phyloP scores from a whole-genome alignment of 2,113 vertebrate genomes.

The Actinemys pallida region DNA sequence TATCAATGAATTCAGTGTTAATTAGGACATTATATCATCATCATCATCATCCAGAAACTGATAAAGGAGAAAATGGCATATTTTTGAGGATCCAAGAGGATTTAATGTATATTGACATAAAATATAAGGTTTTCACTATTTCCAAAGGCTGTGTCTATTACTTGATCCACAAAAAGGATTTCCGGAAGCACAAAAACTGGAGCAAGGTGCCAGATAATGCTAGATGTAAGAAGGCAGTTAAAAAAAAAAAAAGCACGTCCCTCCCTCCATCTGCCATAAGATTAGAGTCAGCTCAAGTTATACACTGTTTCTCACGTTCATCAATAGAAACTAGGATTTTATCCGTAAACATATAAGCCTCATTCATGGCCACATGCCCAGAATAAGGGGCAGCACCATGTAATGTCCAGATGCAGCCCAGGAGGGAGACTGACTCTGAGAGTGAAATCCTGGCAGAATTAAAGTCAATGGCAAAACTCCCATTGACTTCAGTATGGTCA shows the following conservation, averaged over 20 bases:
- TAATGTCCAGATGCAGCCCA: neutral
- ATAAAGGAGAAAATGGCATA: neutral
- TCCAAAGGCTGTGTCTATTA: neutral
- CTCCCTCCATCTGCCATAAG: conserved; percentile 3
- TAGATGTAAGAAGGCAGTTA: conserved; percentile 10
- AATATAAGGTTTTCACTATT: neutral
- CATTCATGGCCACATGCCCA: conserved; percentile 56
- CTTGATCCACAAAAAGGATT: conserved; percentile 1
- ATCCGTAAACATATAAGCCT: conserved; percentile 47
- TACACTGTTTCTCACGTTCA: conserved; percentile 42
- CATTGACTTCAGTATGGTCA: neutral
- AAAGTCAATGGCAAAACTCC: conserved; percentile 44
- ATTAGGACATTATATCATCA: conserved; percentile 25
- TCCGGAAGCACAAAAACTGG: conserved; percentile 13
- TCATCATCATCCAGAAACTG: neutral
- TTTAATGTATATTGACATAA: neutral
- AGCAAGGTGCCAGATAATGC: conserved; percentile 10
- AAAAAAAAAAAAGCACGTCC: neutral
- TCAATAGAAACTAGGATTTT: conserved; percentile 43
- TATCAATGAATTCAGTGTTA: conserved; percentile 33
- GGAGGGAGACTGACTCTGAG: conserved; percentile 41
- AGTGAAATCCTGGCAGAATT: conserved; percentile 49
- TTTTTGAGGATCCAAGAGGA: conserved; percentile 2
- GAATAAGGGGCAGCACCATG: conserved; percentile 26
- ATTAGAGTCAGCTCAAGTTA: conserved; percentile 27